These are phyloP conservation scores for Corythornis leucogaster DNA, from an alignment of 2,797 vertebrate genomes.

Conservation along the genomic window DNA sequence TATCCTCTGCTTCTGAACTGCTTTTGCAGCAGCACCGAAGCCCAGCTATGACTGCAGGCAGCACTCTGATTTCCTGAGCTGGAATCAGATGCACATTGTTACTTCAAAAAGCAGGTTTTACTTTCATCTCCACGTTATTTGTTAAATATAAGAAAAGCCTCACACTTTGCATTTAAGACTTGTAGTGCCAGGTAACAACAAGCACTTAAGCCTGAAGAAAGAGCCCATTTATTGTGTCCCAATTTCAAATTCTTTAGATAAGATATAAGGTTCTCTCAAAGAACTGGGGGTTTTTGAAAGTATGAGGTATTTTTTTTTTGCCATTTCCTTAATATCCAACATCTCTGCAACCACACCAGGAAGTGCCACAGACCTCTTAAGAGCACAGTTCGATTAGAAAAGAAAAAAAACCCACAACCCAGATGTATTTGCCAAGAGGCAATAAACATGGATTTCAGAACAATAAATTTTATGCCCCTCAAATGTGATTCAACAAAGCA, in stretches of 20 bases:
- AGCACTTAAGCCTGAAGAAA: not conserved
- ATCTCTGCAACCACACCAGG: not conserved
- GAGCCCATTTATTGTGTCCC: not conserved
- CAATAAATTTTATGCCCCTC: not conserved
- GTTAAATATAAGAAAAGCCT: not conserved
- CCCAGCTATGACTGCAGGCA: not conserved
- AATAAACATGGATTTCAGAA: conserved; percentile 14
- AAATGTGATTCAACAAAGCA: not conserved
- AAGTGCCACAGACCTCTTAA: not conserved
- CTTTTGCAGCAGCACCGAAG: not conserved
- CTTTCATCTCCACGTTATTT: not conserved
- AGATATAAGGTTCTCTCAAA: not conserved
- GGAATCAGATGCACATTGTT: not conserved
- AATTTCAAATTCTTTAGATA: not conserved
- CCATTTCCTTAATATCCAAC: not conserved
- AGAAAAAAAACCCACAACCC: not conserved
- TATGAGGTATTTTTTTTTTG: not conserved
- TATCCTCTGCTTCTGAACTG: not conserved
- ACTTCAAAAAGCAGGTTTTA: not conserved
- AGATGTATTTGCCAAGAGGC: not conserved
- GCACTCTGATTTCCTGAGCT: rapidly evolving
- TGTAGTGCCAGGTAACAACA: not conserved
- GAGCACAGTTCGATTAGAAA: not conserved
- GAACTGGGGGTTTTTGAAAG: not conserved
- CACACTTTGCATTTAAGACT: not conserved